Percentiles rank a stretch among this genome's conserved stretches.
phyloP scores from a whole-genome alignment of 2,888 invertebrate genomes.

The Synanthedon vespiformis region DNA sequence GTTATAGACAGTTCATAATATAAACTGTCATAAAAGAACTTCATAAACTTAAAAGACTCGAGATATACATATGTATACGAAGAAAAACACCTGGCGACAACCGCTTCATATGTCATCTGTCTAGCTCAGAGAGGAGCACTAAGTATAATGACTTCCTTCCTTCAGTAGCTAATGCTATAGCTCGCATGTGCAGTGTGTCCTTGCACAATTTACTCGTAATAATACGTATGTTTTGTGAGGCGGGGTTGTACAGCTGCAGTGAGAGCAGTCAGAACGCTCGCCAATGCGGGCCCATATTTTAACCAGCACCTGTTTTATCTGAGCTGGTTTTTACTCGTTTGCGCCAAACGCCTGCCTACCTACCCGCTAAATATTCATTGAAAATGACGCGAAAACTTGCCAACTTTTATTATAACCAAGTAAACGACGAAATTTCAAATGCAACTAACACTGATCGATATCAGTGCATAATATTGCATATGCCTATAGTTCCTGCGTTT shows the following conservation, averaged over 20 bases:
- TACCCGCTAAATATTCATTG: not conserved
- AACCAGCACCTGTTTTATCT: constrained; percentile 58
- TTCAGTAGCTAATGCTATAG: not conserved
- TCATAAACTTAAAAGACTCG: no score
- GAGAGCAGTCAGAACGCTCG: constrained; percentile 15
- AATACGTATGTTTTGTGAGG: not conserved
- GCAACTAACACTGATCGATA: no score
- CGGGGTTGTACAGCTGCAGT: constrained; percentile 24
- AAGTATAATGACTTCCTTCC: not conserved
- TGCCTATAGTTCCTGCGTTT: no score
- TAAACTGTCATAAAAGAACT: no score
- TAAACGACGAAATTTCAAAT: no score
- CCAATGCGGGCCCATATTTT: constrained; percentile 57
- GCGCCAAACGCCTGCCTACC: constrained; percentile 16
- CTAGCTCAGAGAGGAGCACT: not conserved
- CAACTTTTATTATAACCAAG: not conserved
- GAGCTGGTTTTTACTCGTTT: constrained; percentile 35
- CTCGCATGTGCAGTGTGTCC: not conserved
- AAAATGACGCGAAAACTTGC: not conserved
- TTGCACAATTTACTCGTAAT: not conserved
- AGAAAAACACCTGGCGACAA: not conserved
- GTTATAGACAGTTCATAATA: no score
- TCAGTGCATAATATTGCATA: no score
- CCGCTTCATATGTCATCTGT: not conserved
- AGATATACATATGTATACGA: no score